Conservation (phyloP, 2,797 vertebrate species). For the Enteromius afrohamiltoni region DNA sequence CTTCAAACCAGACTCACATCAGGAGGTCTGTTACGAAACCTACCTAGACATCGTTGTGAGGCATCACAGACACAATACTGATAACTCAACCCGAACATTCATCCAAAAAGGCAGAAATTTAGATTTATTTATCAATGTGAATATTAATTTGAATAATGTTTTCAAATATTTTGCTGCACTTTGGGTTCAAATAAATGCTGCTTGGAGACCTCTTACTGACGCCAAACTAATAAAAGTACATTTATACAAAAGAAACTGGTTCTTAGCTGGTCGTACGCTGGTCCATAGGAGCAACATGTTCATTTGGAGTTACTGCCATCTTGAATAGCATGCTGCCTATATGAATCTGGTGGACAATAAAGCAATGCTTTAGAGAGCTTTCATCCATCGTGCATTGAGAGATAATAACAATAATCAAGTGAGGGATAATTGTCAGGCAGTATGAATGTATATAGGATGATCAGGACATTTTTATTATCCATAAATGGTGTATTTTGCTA, state of each 20-base stretch:
- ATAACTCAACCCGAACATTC: not conserved
- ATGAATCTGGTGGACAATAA: not conserved
- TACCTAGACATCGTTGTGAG: not conserved
- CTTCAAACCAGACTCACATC: constrained; percentile 1
- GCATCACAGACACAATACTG: not conserved
- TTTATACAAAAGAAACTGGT: not conserved
- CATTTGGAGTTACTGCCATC: not conserved
- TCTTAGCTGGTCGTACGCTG: too few species aligned
- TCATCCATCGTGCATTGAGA: not conserved
- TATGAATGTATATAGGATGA: not conserved
- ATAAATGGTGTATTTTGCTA: not conserved
- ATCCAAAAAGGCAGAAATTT: not conserved
- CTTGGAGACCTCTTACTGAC: not conserved
- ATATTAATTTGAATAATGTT: not conserved
- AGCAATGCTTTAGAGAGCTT: not conserved
- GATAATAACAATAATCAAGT: constrained; percentile 3
- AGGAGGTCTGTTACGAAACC: constrained; percentile 26
- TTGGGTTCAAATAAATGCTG: not conserved
- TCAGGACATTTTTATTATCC: not conserved
- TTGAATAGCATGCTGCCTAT: not conserved
- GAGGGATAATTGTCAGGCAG: not conserved
- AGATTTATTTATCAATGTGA: not conserved
- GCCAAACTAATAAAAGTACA: not conserved
- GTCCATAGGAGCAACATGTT: not conserved
- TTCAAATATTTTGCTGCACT: not conserved